Evolutionary conservation across 1,140 invertebrate genomes (phyloP).

Genomic region (Drosophila leontia): DNA sequence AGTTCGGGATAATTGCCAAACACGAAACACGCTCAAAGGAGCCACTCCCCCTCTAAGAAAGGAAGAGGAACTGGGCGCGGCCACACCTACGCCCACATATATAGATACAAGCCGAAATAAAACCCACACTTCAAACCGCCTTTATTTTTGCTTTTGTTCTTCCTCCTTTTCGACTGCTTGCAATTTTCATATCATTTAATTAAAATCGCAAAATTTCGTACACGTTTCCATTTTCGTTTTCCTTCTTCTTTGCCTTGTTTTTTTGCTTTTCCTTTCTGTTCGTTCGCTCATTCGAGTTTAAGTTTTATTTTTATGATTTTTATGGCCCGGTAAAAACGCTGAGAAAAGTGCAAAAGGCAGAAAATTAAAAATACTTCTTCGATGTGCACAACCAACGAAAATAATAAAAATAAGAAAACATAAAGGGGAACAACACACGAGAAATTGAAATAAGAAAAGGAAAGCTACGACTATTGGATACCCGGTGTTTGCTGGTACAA

Average conservation of each 20-base stretch:
- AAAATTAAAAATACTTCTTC: conserved; percentile 82
- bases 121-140: conserved; percentile 9
- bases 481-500: not conserved
- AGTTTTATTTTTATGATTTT: conserved; percentile 80
- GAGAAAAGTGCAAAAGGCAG: conserved; percentile 78
- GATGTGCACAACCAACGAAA: conserved; percentile 49
- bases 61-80: conserved; percentile 45
- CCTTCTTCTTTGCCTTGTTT: conserved; percentile 36
- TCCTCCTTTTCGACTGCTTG: conserved; percentile 59
- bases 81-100: conserved; percentile 48
- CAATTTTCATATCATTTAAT: conserved; percentile 83
- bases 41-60: conserved; percentile 13
- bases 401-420: conserved; percentile 38
- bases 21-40: conserved; percentile 41
- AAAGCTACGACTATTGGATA: conserved; percentile 12
- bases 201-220: conserved; percentile 83
- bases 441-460: conserved; percentile 27
- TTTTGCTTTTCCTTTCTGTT: not conserved
- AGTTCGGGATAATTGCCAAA: conserved; percentile 57
- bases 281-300: conserved; percentile 34
- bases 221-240: conserved; percentile 79
- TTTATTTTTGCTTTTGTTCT: conserved; percentile 7
- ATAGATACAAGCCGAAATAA: conserved; percentile 14
- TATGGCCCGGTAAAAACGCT: conserved; percentile 74
- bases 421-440: conserved; percentile 16